Conservation (phyloP, 2,797 vertebrate species). For the Salarias fasciatus region DNA sequence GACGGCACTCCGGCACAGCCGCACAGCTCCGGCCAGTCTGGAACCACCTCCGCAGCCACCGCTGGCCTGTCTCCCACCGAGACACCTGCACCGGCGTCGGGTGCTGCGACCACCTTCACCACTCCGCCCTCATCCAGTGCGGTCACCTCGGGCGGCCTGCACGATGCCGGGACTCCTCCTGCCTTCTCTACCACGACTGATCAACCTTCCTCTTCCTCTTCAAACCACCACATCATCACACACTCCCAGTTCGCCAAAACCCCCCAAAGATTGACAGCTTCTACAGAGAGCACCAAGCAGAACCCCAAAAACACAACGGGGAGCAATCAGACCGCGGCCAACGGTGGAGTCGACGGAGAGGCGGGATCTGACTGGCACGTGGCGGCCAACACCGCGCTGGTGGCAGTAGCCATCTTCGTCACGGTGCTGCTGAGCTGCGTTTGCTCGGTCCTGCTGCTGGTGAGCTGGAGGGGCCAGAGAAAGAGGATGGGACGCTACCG, state of each 20-base stretch:
- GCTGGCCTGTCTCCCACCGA: conserved; percentile 8
- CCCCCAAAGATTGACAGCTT: conserved; percentile 38
- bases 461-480: conserved; percentile 79
- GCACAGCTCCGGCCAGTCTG: conserved; percentile 21
- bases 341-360: conserved; percentile 15
- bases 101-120: conserved; percentile 14
- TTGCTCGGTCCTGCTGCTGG: conserved; percentile 79
- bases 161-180: conserved; percentile 14
- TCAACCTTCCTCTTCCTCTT: conserved; percentile 15
- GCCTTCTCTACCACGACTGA: conserved; percentile 6
- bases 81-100: conserved; percentile 2
- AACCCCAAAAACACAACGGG: conserved; percentile 83
- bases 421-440: conserved; percentile 85
- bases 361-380: conserved; percentile 71
- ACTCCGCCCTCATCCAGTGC: background rate
- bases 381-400: conserved; percentile 78
- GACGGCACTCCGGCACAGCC: background rate
- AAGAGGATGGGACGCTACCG: conserved; percentile 83
- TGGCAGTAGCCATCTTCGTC: conserved; percentile 80
- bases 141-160: background rate
- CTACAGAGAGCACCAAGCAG: conserved; percentile 80
- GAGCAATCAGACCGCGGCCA: conserved; percentile 79
- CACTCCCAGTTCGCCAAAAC: conserved; percentile 19
- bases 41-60: conserved; percentile 12
- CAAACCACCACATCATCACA: conserved; percentile 9